Evolutionary conservation across 1,140 invertebrate species (phyloP).

Genomic region (Cydia fagiglandana): DNA sequence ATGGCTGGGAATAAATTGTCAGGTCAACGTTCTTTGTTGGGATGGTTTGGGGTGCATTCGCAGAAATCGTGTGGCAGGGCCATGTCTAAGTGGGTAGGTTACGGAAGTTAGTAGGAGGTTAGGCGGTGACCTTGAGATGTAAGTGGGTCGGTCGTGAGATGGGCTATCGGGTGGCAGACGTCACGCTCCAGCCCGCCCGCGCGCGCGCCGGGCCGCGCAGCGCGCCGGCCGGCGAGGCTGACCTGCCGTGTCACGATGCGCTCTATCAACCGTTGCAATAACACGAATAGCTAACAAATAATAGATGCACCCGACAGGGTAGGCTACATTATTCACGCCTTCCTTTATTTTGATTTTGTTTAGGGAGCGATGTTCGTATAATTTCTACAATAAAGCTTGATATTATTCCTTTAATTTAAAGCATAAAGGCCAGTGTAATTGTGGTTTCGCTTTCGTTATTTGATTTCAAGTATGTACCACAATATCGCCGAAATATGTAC

Average conservation of each 20-base stretch:
- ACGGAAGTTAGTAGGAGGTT: slow-evolving; percentile 72
- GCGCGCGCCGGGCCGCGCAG: slow-evolving; percentile 37
- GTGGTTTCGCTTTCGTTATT: background rate
- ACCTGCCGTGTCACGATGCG: slow-evolving; percentile 35
- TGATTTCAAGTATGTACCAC: background rate
- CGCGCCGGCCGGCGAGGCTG: slow-evolving; percentile 34
- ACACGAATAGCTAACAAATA: slow-evolving; percentile 30
- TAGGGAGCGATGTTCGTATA: background rate
- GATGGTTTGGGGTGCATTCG: background rate
- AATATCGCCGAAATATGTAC: background rate
- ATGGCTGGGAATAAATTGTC: background rate
- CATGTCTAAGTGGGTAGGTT: slow-evolving; percentile 39
- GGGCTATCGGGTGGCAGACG: slow-evolving; percentile 74
- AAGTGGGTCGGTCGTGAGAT: slow-evolving; percentile 76
- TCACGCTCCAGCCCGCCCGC: slow-evolving; percentile 62
- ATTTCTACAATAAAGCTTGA: background rate
- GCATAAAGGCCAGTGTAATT: background rate
- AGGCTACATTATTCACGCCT: slow-evolving; percentile 23
- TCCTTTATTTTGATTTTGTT: slow-evolving; percentile 1
- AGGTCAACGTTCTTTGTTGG: slow-evolving; percentile 12
- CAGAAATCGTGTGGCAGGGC: background rate
- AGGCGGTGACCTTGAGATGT: slow-evolving; percentile 70
- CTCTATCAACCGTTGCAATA: slow-evolving; percentile 26
- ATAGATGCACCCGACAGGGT: slow-evolving; percentile 27
- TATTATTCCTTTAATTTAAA: background rate